A percentile compares a stretch with the other conserved stretches of the same genome.
These are phyloP conservation scores for Carcina quercana DNA, from an alignment of 2,888 invertebrate genomes.

Conservation along the genomic window DNA sequence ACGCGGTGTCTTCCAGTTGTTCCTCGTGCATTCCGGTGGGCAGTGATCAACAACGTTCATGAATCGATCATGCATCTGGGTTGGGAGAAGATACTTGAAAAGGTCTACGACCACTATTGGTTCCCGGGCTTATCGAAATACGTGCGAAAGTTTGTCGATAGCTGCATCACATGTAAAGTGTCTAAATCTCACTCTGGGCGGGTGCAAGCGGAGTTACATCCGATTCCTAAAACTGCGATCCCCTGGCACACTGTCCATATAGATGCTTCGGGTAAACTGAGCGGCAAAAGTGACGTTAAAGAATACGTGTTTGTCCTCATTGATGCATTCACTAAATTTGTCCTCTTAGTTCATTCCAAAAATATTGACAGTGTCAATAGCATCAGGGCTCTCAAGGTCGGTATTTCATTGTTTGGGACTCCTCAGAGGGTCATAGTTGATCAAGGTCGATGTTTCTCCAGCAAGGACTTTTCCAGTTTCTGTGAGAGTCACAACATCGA, in stretches of 20 bases:
- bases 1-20: constrained; percentile 14
- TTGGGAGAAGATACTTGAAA: constrained; percentile 16
- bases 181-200: constrained; percentile 25
- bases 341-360: constrained; percentile 12
- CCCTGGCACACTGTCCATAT: constrained; percentile 29
- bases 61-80: constrained; percentile 14
- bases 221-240: constrained; percentile 23
- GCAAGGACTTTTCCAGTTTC: constrained; percentile 8
- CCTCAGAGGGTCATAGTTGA: constrained; percentile 14
- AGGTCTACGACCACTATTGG: constrained; percentile 24
- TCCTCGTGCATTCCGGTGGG: constrained; percentile 18
- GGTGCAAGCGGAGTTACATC: constrained; percentile 23
- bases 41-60: constrained; percentile 20
- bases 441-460: constrained; percentile 15
- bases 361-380: constrained; percentile 17
- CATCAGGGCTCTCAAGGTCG: constrained; percentile 8
- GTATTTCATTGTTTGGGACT: constrained; percentile 13
- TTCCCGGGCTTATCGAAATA: constrained; percentile 21
- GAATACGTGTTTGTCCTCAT: constrained; percentile 25
- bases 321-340: constrained; percentile 25
- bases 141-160: constrained; percentile 26
- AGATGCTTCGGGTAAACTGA: constrained; percentile 23
- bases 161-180: constrained; percentile 26
- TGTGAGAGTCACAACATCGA: constrained; percentile 16
- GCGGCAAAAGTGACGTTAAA: constrained; percentile 23